Evolutionary conservation across 2,113 vertebrate genomes (phyloP).

Genomic region (Uria lomvia): DNA sequence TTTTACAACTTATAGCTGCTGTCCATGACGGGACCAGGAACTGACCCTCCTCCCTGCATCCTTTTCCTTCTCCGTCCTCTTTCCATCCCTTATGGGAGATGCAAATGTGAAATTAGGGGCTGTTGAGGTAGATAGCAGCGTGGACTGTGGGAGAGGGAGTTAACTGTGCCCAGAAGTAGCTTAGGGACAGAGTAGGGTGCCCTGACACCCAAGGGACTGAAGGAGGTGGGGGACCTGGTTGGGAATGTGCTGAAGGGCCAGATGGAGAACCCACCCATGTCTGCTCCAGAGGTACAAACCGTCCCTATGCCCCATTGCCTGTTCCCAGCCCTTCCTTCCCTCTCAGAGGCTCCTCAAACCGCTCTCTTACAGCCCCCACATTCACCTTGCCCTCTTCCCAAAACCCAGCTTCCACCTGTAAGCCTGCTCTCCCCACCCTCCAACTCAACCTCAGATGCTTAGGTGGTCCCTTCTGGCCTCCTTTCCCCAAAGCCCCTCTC

Average conservation of each 20-base stretch:
- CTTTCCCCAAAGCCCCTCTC: not conserved
- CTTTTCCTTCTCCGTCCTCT: not conserved
- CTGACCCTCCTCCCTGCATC: accelerated
- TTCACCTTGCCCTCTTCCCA: not conserved
- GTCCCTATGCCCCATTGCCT: not conserved
- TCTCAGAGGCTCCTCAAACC: not conserved
- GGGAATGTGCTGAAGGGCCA: not conserved
- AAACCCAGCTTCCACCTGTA: not conserved
- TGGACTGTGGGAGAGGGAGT: not conserved
- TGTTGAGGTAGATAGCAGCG: not conserved
- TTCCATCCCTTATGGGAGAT: not conserved
- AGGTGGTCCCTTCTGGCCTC: not conserved
- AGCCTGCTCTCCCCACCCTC: not conserved
- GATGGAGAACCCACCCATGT: not conserved
- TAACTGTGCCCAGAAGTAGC: not conserved
- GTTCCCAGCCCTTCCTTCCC: not conserved
- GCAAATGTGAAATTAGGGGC: not conserved
- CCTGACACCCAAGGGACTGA: not conserved
- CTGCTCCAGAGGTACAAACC: not conserved
- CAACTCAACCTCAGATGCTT: not conserved
- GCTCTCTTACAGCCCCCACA: not conserved
- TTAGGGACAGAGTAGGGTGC: not conserved
- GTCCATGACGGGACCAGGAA: not conserved
- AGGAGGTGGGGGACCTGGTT: not conserved
- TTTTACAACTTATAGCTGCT: not conserved